Percentiles rank a stretch among this genome's conserved stretches.
phyloP scores from a whole-genome alignment of 1,140 invertebrate genomes.

The Coenobita brevimanus region DNA sequence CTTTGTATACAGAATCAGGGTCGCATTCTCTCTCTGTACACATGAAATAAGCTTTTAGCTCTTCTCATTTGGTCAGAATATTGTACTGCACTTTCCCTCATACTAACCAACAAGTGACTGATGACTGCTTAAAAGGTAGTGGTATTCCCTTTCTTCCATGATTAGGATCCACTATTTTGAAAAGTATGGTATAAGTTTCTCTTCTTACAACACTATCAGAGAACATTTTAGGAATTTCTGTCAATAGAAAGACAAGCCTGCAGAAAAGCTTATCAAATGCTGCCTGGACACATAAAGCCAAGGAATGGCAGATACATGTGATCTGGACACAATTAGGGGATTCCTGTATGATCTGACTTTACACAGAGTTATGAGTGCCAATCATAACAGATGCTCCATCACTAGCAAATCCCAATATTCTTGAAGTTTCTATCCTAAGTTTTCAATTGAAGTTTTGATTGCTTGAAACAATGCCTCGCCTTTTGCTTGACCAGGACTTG shows the following conservation, averaged over 20 bases:
- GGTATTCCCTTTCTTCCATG: neutral
- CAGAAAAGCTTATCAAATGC: neutral
- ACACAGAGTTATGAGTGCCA: too few relatives aligned
- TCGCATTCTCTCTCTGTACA: neutral
- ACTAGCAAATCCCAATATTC: too few relatives aligned
- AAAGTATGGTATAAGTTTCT: constrained; percentile 1
- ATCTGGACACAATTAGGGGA: constrained; percentile 26
- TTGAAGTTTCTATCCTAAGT: too few relatives aligned
- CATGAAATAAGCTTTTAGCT: neutral
- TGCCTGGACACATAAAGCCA: neutral
- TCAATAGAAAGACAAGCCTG: neutral
- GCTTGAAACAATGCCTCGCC: too few relatives aligned
- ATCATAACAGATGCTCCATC: too few relatives aligned
- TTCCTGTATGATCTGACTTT: too few relatives aligned
- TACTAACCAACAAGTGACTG: constrained; percentile 15
- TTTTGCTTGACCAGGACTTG: too few relatives aligned
- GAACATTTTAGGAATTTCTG: constrained; percentile 10
- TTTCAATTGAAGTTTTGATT: too few relatives aligned
- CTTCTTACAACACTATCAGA: constrained; percentile 16
- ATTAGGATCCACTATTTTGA: constrained; percentile 19
- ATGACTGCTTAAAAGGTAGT: neutral
- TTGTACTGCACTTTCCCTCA: constrained; percentile 11
- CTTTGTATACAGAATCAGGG: neutral
- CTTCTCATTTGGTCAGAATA: neutral
- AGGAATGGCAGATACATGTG: constrained; percentile 21